phyloP scores from a whole-genome alignment of 2,888 invertebrate species.

The Drosophila percnosoma region DNA sequence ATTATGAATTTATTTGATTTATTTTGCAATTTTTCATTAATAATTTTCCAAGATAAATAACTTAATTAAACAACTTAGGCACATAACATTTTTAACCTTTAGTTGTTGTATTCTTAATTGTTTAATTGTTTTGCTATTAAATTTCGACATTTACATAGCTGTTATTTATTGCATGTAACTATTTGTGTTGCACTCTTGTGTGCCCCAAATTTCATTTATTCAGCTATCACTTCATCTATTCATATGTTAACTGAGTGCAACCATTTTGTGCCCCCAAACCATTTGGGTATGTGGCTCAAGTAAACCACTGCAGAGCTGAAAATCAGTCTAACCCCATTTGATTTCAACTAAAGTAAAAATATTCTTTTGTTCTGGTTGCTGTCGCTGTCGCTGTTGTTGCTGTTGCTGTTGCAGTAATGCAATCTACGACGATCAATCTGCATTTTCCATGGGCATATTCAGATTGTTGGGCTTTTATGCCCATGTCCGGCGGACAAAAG shows the following conservation, averaged over 20 bases:
- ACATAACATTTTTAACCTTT: no score
- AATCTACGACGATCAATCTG: constrained; percentile 56
- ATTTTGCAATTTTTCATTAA: neutral
- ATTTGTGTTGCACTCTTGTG: neutral
- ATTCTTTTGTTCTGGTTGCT: constrained; percentile 17
- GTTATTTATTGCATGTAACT: neutral
- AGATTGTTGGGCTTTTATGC: constrained; percentile 50
- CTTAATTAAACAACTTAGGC: neutral
- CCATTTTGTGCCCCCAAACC: constrained; percentile 38
- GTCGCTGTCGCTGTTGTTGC: no score
- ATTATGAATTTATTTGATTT: neutral
- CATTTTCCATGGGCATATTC: constrained; percentile 46
- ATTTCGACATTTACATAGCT: neutral
- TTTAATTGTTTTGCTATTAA: neutral
- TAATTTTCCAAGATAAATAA: accelerated
- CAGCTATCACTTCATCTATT: constrained; percentile 25
- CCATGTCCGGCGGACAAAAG: constrained; percentile 53
- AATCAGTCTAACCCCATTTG: constrained; percentile 12
- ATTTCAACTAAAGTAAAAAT: constrained; percentile 29
- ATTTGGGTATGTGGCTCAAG: constrained; percentile 34
- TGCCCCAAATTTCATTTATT: constrained; percentile 9
- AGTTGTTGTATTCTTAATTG: neutral
- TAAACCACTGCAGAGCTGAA: constrained; percentile 24
- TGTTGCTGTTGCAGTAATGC: constrained; percentile 10
- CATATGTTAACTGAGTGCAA: constrained; percentile 49